phyloP scores from a whole-genome alignment of 2,113 vertebrate genomes.

The Otus sunia region DNA sequence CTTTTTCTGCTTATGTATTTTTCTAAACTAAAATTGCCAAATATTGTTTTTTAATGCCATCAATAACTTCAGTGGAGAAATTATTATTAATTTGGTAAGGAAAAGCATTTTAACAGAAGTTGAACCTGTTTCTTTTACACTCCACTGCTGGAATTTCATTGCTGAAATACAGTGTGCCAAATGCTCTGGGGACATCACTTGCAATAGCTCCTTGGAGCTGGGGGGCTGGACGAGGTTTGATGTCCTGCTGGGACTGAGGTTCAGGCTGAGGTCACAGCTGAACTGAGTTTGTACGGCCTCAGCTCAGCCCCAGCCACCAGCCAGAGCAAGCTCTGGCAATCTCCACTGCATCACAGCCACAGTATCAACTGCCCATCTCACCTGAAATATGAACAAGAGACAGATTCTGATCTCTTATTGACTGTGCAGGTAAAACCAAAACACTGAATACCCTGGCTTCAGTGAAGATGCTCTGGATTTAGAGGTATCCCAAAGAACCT shows the following conservation, averaged over 20 bases:
- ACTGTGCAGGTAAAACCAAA: background rate
- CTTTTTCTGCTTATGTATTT: background rate
- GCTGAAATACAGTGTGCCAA: background rate
- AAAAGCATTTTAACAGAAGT: background rate
- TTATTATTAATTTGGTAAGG: background rate
- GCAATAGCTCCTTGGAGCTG: background rate
- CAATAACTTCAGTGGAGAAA: background rate
- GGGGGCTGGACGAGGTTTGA: background rate
- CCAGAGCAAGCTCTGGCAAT: too few species aligned
- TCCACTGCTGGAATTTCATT: too few species aligned
- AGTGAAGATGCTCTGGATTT: background rate
- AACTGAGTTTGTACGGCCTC: background rate
- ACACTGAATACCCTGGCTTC: too few species aligned
- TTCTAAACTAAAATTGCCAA: background rate
- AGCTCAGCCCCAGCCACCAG: background rate
- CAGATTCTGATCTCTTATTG: background rate
- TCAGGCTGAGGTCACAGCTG: background rate
- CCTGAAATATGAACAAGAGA: too few species aligned
- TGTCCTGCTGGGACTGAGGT: background rate
- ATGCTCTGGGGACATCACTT: background rate
- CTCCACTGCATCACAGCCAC: background rate
- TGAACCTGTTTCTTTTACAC: background rate
- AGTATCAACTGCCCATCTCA: background rate
- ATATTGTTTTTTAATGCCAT: fast-evolving
- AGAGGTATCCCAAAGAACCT: background rate